Percentiles rank a stretch among this genome's conserved stretches.
phyloP scores from a whole-genome alignment of 2,113 vertebrate species.

The Pimephales promelas region DNA sequence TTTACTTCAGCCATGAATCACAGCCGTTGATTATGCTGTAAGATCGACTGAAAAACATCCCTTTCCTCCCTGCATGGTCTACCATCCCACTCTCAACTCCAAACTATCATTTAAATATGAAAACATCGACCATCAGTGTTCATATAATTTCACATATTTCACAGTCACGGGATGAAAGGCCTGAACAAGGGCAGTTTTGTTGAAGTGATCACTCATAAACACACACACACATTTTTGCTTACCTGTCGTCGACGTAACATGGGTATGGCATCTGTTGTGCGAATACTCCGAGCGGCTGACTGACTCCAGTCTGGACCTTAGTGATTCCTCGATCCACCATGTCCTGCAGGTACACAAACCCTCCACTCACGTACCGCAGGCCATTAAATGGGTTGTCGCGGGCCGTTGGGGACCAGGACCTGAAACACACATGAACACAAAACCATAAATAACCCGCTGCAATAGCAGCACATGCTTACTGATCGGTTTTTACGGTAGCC shows the following conservation, averaged over 20 bases:
- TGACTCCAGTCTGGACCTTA: conserved; percentile 75
- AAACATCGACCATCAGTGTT: background rate
- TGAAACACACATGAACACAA: conserved; percentile 66
- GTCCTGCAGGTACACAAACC: conserved; percentile 93
- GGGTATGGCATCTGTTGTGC: conserved; percentile 97
- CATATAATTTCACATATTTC: background rate
- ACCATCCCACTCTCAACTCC: conserved; percentile 11
- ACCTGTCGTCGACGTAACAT: conserved; percentile 92
- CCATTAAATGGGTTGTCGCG: conserved; percentile 89
- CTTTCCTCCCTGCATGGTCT: background rate
- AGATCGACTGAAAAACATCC: conserved; percentile 31
- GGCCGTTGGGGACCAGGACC: conserved; percentile 93
- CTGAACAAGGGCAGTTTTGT: no score
- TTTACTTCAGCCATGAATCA: conserved; percentile 33
- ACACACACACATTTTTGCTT: conserved; percentile 58
- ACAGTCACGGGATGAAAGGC: background rate
- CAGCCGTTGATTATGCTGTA: conserved; percentile 24
- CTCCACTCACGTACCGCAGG: conserved; percentile 93
- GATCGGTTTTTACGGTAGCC: no score
- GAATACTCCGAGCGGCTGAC: conserved; percentile 86
- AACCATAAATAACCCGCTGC: conserved; percentile 28
- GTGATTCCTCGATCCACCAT: conserved; percentile 91
- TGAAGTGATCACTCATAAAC: no score
- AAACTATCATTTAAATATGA: background rate
- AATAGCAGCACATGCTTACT: no score